A percentile compares a stretch with the other conserved stretches of the same genome.
phyloP scores from a whole-genome alignment of 1,140 invertebrate genomes.

The Scaptodrosophila lebanonensis region DNA sequence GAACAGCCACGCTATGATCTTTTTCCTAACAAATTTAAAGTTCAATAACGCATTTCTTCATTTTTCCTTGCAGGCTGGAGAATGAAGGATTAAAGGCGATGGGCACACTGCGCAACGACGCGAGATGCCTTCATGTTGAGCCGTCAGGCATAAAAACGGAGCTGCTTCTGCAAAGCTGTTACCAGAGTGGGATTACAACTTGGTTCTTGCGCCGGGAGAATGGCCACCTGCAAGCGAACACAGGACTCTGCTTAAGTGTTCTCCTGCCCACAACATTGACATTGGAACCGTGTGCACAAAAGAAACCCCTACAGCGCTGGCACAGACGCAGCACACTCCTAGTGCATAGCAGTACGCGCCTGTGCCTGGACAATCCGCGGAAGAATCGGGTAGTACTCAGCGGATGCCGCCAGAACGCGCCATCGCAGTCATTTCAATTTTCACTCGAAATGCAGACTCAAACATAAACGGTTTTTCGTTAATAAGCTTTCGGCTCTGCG shows the following conservation, averaged over 20 bases:
- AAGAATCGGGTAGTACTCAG: constrained; percentile 42
- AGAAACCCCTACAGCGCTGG: constrained; percentile 44
- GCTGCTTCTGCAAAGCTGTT: constrained; percentile 42
- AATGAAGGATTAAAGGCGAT: constrained; percentile 44
- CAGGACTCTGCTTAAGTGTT: constrained; percentile 25
- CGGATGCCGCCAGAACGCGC: constrained; percentile 39
- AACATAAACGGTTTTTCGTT: constrained; percentile 34
- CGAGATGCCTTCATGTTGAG: constrained; percentile 44
- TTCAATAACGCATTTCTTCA: not conserved
- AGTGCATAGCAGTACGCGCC: constrained; percentile 43
- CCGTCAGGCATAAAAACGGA: not conserved
- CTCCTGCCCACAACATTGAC: not conserved
- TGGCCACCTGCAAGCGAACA: constrained; percentile 32
- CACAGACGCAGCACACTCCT: constrained; percentile 41
- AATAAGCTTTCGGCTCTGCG: constrained; percentile 29
- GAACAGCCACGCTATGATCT: no score
- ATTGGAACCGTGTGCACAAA: constrained; percentile 20
- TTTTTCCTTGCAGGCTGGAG: constrained; percentile 27
- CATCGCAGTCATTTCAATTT: constrained; percentile 68
- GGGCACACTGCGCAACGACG: constrained; percentile 46
- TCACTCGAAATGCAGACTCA: constrained; percentile 51
- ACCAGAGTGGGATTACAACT: constrained; percentile 38
- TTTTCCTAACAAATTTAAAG: no score
- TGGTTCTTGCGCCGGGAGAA: constrained; percentile 47
- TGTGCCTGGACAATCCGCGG: constrained; percentile 64